Evolutionary conservation across 2,113 vertebrate genomes (phyloP), one percentile per base, ranked within the genome.

Genomic region (Myanophis thanlyinensis): DNA sequence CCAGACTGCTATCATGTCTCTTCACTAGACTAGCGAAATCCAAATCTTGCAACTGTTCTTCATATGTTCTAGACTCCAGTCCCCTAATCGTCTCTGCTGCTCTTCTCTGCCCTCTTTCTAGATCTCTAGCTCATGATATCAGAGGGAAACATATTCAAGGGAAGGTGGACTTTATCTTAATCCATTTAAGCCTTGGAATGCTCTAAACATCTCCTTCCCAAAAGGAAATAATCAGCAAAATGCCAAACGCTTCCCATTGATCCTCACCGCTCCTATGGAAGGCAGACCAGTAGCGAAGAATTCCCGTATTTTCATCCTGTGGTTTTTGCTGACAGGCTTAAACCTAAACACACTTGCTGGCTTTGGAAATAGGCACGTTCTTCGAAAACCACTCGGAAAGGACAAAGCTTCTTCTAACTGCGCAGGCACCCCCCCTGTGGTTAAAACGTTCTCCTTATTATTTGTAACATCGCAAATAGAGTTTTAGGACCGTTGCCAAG

Each of bases 41-140:
- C 8, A 59, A 3, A 27, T 27, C 54, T 8, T 27, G 25, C 54
- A 59, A 59, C 3, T 2, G 1, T 59, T 59, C 54, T 1, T 59
- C 1, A 0, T 56, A 56, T 23, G 54, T 10, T 59, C 27, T 11
- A 59, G 54, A 8, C 23, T 59, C 54, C 54, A 59, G 25, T 11
- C 54, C 54, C 25, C 3, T 56, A 3, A 56, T 56, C 22, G 9
- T 56, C 23, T 0, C 25, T 0, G 22, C 0, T 56, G 23, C 22
- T 56, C 54, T 56, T 25, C 53, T 54, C 53, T 56, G 54, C 54
- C 2, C 54, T 56, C 22, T 27, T 10, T 59, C 54, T 2, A 59
- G 54, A 27, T 27, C 10, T 27, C 25, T 27, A 9, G 5, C 62
- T 67, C 62, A 67, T 59, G 9, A 59, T 9, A 40, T 44, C 35